Base-by-base conservation (phyloP, 2,797 vertebrate species). In the Coluber constrictor region DNA sequence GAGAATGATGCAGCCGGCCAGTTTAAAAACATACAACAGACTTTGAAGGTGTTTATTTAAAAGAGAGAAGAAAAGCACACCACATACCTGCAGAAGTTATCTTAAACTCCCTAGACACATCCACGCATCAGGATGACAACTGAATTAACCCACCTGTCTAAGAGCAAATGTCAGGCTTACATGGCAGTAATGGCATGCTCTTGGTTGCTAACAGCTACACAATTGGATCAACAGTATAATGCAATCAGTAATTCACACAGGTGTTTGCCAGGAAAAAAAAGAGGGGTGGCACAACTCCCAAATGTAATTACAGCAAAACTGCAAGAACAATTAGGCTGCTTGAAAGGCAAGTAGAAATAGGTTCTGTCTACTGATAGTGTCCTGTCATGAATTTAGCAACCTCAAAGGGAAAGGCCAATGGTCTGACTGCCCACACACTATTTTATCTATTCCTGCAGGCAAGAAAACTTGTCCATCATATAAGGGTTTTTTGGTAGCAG, bases 261-360 rank as follows among this genome's bases (percentile, higher is more conserved):
- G 0, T 0, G 2, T 89, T 94, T 93, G 86, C 90, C 90, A 87
- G 37, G 37, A 83, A 90, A 90, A 91, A 91, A 5, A 66, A 86
- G 92, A 93, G 2, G 10, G 18, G 56, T 94, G 4, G 3, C 59
- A 54, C 32, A 86, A 47, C 29, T 90, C 87, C 79, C 59, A 95
- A 88, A 32, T 2, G 59, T 92, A 92, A 90, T 92, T 90, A 94
- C 59, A 95, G 88, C 86, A 93, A 94, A 93, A 79, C 32, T 63
- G 55, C 43, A 94, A 96, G 63, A 11, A 94, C 88, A 94, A 93
- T 89, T 95, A 95, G 96, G 91, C 91, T 94, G 83, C 90, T 96
- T 95, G 95, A 95, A 92, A 91, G 91, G 70, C 25, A 89, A 25
- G 87, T 8, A 83, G n/a, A 61, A 90, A 92, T 0, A 6, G 47